phyloP scores from a whole-genome alignment of 64 coral and sea anemone species.

The Montipora capricornis region DNA sequence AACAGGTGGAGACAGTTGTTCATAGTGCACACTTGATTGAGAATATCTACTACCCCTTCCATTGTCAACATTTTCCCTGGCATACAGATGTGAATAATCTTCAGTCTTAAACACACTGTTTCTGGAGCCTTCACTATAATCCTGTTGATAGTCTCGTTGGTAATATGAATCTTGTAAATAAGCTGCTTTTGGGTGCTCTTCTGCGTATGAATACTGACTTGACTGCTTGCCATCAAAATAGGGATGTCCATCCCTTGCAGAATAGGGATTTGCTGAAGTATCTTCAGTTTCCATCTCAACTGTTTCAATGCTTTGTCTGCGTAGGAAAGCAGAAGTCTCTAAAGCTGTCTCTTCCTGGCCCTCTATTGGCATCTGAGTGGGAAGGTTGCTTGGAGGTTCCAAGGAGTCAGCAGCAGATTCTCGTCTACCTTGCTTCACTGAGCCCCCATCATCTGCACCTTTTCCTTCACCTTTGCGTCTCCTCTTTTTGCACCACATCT shows the following conservation, averaged over 20 bases:
- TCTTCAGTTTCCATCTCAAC: conserved; percentile 57
- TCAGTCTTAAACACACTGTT: not conserved
- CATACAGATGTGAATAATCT: conserved; percentile 14
- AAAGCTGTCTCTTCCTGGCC: conserved; percentile 6
- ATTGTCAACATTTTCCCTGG: not conserved
- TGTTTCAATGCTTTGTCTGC: conserved; percentile 40
- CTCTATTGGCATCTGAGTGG: not conserved
- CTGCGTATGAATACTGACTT: conserved; percentile 31
- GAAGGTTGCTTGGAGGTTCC: conserved; percentile 16
- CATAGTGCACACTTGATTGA: conserved; percentile 81
- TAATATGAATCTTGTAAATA: conserved; percentile 42
- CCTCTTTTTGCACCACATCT: conserved; percentile 99
- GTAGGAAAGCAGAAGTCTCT: not conserved
- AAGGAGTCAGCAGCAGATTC: conserved; percentile 56
- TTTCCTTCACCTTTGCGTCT: conserved; percentile 82
- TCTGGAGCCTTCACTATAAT: conserved; percentile 21
- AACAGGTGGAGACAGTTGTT: conserved; percentile 86
- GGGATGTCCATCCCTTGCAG: not conserved
- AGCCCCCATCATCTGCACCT: conserved; percentile 55
- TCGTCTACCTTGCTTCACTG: conserved; percentile 58
- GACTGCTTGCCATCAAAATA: conserved; percentile 12
- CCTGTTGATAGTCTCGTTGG: conserved; percentile 28
- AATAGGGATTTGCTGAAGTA: not conserved
- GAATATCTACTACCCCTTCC: conserved; percentile 23
- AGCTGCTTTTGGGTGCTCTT: conserved; percentile 19